Evolutionary conservation across 1,140 invertebrate species (phyloP), one percentile per base, ranked within the genome.

Genomic region (Anastrepha obliqua): DNA sequence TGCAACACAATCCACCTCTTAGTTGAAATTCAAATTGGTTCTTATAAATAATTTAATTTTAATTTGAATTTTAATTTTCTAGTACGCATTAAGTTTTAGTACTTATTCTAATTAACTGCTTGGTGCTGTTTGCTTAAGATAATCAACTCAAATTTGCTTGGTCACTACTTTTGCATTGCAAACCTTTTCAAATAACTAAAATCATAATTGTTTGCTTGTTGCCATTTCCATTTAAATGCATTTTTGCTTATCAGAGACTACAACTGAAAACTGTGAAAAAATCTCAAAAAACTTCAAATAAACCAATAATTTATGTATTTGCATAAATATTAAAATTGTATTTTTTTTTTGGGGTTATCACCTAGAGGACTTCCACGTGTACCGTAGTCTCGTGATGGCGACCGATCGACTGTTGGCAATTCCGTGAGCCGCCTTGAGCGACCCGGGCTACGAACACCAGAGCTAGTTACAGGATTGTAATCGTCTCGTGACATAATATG

Each of bases 401-500:
- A 97, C 90, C 97, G 96, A 95, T 97, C 97, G 91, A 97, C 97
- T 91, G 97, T 97, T 91, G 97, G 97, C 93, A 97, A 94, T 93
- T 96, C 95, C 90, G 95, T 95, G 87, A 95, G 93, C 87, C 95
- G 94, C 92, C 96, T 92, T 89, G 91, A 90, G 89, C 91, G 91
- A 90, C 92, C 93, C 88, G 93, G 92, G 91, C 92, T 93, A 89
- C 93, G 92, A 88, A 93, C 91, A 91, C 92, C 93, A 92, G 92
- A 93, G 91, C 91, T 93, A 90, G 90, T 92, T 89, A 93, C 91
- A 92, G 93, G 91, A 93, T 95, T 95, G 94, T 96, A 96, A 93
- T 95, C 95, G 94, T 96, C 96, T 89, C 96, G 95, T 93, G 96
- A 96, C 96, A 96, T 96, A 94, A 94, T 95, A 93, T 90, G 89